Conservation (phyloP, 2,797 vertebrate species). For the Typhlichthys subterraneus region DNA sequence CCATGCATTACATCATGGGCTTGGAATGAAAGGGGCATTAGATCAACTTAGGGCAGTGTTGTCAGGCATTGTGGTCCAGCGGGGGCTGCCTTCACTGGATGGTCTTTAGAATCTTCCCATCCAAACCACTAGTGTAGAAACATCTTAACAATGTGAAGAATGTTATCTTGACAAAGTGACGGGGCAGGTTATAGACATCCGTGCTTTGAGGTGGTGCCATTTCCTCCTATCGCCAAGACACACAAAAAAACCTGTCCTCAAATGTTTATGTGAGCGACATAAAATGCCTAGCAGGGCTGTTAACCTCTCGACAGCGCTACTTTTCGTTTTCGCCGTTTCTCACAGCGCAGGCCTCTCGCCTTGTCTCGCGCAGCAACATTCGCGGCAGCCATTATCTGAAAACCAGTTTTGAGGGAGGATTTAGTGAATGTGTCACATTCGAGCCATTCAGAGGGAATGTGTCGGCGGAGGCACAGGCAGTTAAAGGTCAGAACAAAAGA, state of each 20-base stretch:
- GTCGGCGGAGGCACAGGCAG: not conserved
- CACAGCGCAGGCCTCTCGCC: conserved; percentile 28
- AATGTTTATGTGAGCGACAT: conserved; percentile 52
- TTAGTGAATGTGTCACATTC: conserved; percentile 24
- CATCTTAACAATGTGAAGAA: conserved; percentile 10
- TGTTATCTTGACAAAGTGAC: conserved; percentile 7
- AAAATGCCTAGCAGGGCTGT: conserved; percentile 54
- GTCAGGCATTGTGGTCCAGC: conserved; percentile 17
- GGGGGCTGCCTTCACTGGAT: not conserved
- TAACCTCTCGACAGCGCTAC: conserved; percentile 38
- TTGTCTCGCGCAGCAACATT: conserved; percentile 30
- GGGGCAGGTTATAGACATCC: conserved; percentile 27
- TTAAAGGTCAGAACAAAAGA: conserved; percentile 29
- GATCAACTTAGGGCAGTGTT: conserved; percentile 26
- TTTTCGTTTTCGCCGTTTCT: conserved; percentile 10
- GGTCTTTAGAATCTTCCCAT: no score
- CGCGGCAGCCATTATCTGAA: conserved; percentile 20
- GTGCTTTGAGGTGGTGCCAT: conserved; percentile 19
- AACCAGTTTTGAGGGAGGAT: not conserved
- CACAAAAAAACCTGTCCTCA: conserved; percentile 60
- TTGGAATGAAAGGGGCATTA: conserved; percentile 35
- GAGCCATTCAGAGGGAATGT: conserved; percentile 11
- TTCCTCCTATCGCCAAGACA: conserved; percentile 38
- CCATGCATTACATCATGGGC: conserved; percentile 27
- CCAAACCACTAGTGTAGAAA: no score